Evolutionary conservation across 2,888 invertebrate genomes (phyloP).

Genomic region (Drosophila rubida): DNA sequence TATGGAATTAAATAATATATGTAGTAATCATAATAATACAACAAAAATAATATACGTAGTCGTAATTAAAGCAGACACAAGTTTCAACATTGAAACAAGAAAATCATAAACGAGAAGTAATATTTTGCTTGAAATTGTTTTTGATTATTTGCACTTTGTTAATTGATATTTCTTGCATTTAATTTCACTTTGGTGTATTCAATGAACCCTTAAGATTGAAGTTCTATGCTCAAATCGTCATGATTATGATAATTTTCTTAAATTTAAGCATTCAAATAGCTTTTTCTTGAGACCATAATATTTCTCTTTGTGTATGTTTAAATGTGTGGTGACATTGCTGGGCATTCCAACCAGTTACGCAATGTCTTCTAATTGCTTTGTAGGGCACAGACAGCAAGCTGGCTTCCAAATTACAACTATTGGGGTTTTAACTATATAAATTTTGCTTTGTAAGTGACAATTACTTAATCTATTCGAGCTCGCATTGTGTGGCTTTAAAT

Average conservation of each 20-base stretch:
- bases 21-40: no score
- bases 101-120: no score
- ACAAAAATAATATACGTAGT: no score
- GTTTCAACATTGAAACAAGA: no score
- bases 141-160: no score
- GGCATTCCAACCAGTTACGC: constrained; percentile 47
- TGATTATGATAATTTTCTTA: background rate
- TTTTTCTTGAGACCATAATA: background rate
- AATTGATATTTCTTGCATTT: no score
- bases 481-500: background rate
- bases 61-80: no score
- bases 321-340: background rate
- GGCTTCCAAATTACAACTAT: background rate
- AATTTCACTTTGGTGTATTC: no score
- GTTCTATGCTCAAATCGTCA: no score
- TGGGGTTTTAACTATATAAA: background rate
- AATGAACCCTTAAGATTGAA: no score
- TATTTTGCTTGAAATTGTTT: no score
- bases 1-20: no score
- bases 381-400: background rate
- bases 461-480: constrained; percentile 1
- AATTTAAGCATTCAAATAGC: background rate
- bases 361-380: constrained; percentile 14
- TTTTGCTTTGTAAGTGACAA: background rate
- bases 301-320: background rate